Conservation (phyloP, 2,113 vertebrate species). For the Galbula dea region DNA sequence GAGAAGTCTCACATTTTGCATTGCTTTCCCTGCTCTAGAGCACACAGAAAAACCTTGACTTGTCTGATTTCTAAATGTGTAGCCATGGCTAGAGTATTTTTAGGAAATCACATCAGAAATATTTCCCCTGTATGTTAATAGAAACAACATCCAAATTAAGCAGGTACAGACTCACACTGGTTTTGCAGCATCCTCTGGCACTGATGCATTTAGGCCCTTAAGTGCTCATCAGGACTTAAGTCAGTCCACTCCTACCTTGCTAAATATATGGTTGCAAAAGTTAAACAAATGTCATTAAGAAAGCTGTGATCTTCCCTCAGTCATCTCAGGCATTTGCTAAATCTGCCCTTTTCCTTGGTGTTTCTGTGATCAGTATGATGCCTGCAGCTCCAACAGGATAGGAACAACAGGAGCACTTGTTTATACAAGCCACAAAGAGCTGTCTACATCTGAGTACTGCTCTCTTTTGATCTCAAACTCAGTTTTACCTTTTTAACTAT, state of each 20-base stretch:
- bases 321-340: slow-evolving; percentile 44
- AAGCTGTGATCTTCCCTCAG: slow-evolving; percentile 51
- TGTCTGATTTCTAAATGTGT: background rate
- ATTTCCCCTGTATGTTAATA: background rate
- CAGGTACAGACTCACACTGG: rapidly evolving
- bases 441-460: slow-evolving; percentile 1
- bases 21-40: background rate
- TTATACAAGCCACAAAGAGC: slow-evolving; percentile 54
- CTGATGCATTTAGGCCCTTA: background rate
- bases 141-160: background rate
- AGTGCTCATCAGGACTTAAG: background rate
- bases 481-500: background rate
- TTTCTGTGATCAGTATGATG: slow-evolving; percentile 38
- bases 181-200: background rate
- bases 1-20: background rate
- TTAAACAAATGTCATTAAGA: slow-evolving; percentile 39
- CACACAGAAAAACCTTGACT: background rate
- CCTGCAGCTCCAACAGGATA: slow-evolving; percentile 47
- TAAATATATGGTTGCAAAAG: slow-evolving; percentile 14
- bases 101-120: background rate
- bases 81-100: background rate
- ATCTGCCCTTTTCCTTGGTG: slow-evolving; percentile 23
- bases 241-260: background rate
- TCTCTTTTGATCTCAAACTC: slow-evolving; percentile 28
- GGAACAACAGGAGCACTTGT: slow-evolving; percentile 56